Evolutionary conservation across 2,888 invertebrate genomes (phyloP).

Genomic region (Lydus trimaculatus): DNA sequence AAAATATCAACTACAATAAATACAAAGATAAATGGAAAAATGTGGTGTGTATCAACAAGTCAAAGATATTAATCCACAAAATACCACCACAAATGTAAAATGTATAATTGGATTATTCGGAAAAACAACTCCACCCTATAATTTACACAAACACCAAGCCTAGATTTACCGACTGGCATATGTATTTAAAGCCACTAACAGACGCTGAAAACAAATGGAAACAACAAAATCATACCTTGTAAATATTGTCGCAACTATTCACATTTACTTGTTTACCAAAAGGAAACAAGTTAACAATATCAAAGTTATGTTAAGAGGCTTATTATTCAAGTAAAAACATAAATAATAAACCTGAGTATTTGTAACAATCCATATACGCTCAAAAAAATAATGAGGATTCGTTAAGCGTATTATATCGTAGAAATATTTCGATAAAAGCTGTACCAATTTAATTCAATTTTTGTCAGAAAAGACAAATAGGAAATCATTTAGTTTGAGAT

Average conservation of each 20-base stretch:
- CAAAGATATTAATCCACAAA: background rate
- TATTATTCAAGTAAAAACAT: too few relatives aligned
- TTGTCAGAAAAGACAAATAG: background rate
- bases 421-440: too few relatives aligned
- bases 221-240: background rate
- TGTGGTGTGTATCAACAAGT: slow-evolving; percentile 25
- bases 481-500: background rate
- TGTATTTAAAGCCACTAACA: background rate
- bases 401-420: too few relatives aligned
- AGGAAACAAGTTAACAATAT: too few relatives aligned
- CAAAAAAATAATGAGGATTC: too few relatives aligned
- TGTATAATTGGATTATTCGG: slow-evolving; percentile 3
- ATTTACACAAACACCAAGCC: slow-evolving; percentile 1
- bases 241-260: background rate
- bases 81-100: background rate
- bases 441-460: too few relatives aligned
- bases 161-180: background rate
- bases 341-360: too few relatives aligned
- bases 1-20: background rate
- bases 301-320: too few relatives aligned
- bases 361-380: too few relatives aligned
- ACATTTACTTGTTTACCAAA: too few relatives aligned
- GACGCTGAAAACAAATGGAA: background rate
- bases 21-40: slow-evolving; percentile 12
- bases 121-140: background rate